These are phyloP conservation scores for Mya arenaria DNA, from an alignment of 1,140 invertebrate genomes.

Conservation along the genomic window DNA sequence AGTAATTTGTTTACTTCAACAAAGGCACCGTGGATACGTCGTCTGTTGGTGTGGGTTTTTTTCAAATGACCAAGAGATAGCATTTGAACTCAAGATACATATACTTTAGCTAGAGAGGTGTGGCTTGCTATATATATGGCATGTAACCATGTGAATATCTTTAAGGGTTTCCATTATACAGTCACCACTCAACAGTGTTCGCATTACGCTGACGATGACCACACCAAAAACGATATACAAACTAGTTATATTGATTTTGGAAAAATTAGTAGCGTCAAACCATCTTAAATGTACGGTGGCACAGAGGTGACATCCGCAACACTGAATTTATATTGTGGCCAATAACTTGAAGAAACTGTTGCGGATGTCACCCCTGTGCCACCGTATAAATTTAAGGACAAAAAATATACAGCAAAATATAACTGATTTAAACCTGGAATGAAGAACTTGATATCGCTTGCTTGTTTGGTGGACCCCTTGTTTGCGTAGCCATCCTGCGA, in stretches of 20 bases:
- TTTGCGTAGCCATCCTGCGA: conserved; percentile 16
- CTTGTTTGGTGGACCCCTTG: neutral
- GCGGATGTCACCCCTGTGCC: neutral
- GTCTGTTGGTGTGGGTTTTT: too few relatives aligned
- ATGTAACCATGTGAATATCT: too few relatives aligned
- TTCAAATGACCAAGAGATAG: too few relatives aligned
- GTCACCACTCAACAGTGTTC: too few relatives aligned
- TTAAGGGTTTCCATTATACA: too few relatives aligned
- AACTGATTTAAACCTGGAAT: conserved; percentile 6
- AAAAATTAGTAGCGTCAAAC: neutral
- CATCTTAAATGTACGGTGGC: neutral
- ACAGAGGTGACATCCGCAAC: neutral
- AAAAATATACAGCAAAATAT: neutral
- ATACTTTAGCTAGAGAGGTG: too few relatives aligned
- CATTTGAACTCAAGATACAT: too few relatives aligned
- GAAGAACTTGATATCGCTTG: conserved; percentile 1
- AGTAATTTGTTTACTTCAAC: too few relatives aligned
- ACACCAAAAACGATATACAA: neutral
- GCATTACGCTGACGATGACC: neutral
- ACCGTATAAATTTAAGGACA: neutral
- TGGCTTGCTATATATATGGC: too few relatives aligned
- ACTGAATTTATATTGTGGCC: too few relatives aligned
- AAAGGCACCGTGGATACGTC: too few relatives aligned
- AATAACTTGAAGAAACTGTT: neutral
- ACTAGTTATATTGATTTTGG: neutral